A percentile compares a stretch with the other conserved stretches of the same genome.
phyloP scores from a whole-genome alignment of 2,888 invertebrate genomes.

The Rhagonycha fulva region DNA sequence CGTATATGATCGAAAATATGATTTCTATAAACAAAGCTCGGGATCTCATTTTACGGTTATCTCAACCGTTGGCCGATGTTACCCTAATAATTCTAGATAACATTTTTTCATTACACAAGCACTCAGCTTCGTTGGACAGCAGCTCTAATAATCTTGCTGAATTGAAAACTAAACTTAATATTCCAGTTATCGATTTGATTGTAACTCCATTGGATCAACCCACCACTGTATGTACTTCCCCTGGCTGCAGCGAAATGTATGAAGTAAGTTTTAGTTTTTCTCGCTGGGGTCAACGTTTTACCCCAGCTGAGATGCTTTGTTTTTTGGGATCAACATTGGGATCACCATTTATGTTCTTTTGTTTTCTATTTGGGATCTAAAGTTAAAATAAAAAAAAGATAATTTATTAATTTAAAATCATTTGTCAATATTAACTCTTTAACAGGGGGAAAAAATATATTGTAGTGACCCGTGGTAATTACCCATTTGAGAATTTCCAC shows the following conservation, averaged over 20 bases:
- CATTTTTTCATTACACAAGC: slow-evolving; percentile 40
- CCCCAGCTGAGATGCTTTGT: too few relatives aligned
- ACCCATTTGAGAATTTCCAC: too few relatives aligned
- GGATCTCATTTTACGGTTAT: slow-evolving; percentile 44
- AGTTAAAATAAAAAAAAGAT: too few relatives aligned
- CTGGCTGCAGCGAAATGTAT: slow-evolving; percentile 38
- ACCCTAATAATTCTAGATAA: slow-evolving; percentile 47
- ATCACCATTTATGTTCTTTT: too few relatives aligned
- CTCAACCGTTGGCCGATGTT: slow-evolving; percentile 49
- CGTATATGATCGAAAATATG: slow-evolving; percentile 45
- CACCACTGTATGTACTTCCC: slow-evolving; percentile 44
- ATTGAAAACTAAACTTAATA: slow-evolving; percentile 42
- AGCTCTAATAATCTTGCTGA: slow-evolving; percentile 40
- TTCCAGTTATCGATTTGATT: slow-evolving; percentile 43
- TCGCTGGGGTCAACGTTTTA: too few relatives aligned
- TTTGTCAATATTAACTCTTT: too few relatives aligned
- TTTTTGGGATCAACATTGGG: slow-evolving; percentile 39
- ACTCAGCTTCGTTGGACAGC: slow-evolving; percentile 33
- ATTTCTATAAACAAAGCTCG: slow-evolving; percentile 47
- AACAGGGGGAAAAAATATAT: too few relatives aligned
- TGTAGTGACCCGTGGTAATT: too few relatives aligned
- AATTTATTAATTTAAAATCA: too few relatives aligned
- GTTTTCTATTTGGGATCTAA: too few relatives aligned
- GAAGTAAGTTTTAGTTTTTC: slow-evolving; percentile 4
- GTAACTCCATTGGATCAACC: slow-evolving; percentile 42